Evolutionary conservation across 2,888 invertebrate genomes (phyloP), one percentile per base, ranked within the genome.

Genomic region (Perithous albicinctus): DNA sequence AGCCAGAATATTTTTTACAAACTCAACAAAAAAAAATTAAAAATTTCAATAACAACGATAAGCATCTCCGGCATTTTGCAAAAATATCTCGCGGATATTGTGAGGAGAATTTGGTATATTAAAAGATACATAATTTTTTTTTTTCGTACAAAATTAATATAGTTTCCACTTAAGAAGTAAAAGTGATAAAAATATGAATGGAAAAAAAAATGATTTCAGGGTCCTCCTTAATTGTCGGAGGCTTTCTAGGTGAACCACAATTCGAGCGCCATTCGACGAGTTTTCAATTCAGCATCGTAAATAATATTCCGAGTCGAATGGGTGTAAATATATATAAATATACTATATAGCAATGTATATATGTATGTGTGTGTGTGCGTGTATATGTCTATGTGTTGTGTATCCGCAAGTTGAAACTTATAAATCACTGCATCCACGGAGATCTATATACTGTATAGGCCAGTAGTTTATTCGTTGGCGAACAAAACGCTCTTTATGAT

Each of bases 401-500:
- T 72, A 78, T 82, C 63, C 76, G 76, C 54, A 76, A 76, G 67
- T 82, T 67, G 76, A 75, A 82, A 79, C 78, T 82, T 82, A 82
- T 82, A 82, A 82, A 82, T 82, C 82, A 82, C 67, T 72, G 82
- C 76, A 76, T 82, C 82, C 82, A 82, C 72, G 76, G 82, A 79
- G 78, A 82, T 82, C 82, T 82, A 73, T 79, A 79, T 76, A 15
- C 29, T 18, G 75, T 73, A 78, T 75, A 82, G 82, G 82, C 78
- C 70, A 59, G 82, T 79, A 82, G 78, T 82, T 82, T 82, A 82
- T 82, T 82, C 76, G 66, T 67, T 72, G 72, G 78, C 72, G 85
- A 89, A 89, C 88, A 86, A 83, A 88, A 84, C 84, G 85, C 78
- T 85, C 86, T 87, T 87, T 87, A 85, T 84, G 84, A 86, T 87